Evolutionary conservation across 2,113 vertebrate species (phyloP).

Genomic region (Tychaedon coryphoeus): DNA sequence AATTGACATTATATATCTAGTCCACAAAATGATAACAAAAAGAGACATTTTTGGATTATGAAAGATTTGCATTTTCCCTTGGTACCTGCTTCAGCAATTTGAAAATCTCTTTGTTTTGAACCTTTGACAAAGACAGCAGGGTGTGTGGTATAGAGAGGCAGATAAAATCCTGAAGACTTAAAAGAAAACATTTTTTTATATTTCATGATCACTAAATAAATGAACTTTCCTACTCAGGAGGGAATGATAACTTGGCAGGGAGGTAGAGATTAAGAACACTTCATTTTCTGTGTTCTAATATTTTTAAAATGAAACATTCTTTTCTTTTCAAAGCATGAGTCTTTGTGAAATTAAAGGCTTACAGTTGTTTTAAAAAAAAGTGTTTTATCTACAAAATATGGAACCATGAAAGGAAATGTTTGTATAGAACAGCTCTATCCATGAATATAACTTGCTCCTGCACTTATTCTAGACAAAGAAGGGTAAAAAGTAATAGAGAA

Average conservation of each 20-base stretch:
- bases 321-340: neutral
- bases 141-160: neutral
- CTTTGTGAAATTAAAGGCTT: neutral
- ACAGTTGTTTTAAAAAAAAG: neutral
- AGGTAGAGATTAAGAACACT: neutral
- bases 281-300: neutral
- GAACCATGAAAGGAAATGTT: neutral
- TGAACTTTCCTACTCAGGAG: neutral
- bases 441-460: neutral
- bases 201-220: constrained; percentile 4
- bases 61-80: neutral
- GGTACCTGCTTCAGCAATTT: neutral
- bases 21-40: neutral
- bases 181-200: constrained; percentile 21
- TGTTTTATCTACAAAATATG: neutral
- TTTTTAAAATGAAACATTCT: neutral
- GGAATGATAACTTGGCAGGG: constrained; percentile 6
- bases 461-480: neutral
- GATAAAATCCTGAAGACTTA: neutral
- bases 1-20: neutral
- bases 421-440: neutral
- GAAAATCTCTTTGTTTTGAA: neutral
- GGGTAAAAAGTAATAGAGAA: neutral
- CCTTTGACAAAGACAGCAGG: neutral
- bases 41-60: neutral